Conservation (phyloP, 1,140 invertebrate species). For the Branchinecta lindahli region DNA sequence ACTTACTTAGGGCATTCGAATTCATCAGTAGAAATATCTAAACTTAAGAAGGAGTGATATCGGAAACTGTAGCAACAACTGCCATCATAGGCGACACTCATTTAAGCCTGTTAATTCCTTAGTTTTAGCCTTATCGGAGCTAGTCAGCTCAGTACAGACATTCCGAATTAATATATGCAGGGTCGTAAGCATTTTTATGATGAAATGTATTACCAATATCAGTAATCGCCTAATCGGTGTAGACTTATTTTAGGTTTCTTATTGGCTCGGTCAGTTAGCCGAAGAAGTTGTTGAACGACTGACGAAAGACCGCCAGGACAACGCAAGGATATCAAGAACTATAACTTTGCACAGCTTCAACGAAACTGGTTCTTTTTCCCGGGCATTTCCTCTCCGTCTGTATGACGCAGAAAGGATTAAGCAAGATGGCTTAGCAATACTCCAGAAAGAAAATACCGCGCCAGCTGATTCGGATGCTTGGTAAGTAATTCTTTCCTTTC, state of each 20-base stretch:
- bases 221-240: no score
- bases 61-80: no score
- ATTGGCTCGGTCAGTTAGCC: constrained; percentile 64
- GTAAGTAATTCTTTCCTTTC: constrained; percentile 41
- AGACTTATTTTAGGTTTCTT: constrained; percentile 35
- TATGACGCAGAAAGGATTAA: constrained; percentile 32
- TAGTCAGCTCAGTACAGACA: no score
- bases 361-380: constrained; percentile 24
- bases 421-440: constrained; percentile 43
- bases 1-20: no score
- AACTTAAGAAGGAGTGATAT: no score
- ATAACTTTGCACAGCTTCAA: constrained; percentile 26
- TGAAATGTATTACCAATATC: no score
- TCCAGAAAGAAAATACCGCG: constrained; percentile 42
- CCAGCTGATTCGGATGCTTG: constrained; percentile 40
- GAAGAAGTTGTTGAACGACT: constrained; percentile 69
- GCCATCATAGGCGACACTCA: no score
- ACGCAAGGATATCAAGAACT: constrained; percentile 31
- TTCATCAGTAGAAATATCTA: no score
- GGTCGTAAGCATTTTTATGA: no score
- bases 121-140: no score
- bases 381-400: constrained; percentile 28
- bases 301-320: constrained; percentile 48
- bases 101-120: no score
- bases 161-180: no score